Evolutionary conservation across 2,888 invertebrate genomes (phyloP).

Genomic region (Lasioglossum morio): DNA sequence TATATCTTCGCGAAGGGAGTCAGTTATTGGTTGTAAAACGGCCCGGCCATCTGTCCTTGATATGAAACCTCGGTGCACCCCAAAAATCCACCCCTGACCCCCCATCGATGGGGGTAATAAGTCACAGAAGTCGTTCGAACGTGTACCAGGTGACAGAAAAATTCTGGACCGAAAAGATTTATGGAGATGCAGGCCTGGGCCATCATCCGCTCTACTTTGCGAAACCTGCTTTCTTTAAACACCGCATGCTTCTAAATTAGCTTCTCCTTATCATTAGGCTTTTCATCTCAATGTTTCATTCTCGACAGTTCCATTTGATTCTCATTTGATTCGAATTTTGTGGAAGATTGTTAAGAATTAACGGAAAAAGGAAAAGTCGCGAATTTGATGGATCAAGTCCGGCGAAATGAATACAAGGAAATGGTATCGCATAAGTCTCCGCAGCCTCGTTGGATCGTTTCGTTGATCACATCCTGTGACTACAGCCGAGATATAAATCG

Average conservation of each 20-base stretch:
- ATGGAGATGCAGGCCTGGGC: neutral
- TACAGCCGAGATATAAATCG: slow-evolving; percentile 4
- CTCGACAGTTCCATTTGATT: neutral
- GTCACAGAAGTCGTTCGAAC: slow-evolving; percentile 43
- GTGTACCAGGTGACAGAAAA: neutral
- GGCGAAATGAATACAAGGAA: slow-evolving; percentile 4
- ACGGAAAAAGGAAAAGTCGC: neutral
- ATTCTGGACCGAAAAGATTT: neutral
- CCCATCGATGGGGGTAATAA: slow-evolving; percentile 68
- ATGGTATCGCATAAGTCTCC: neutral
- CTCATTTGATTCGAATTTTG: too few relatives aligned
- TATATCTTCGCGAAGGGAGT: slow-evolving; percentile 22
- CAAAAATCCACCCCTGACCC: slow-evolving; percentile 75
- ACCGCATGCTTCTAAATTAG: neutral
- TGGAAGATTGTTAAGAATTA: neutral
- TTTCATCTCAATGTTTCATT: neutral
- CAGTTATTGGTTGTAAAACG: slow-evolving; percentile 78
- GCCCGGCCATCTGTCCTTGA: slow-evolving; percentile 75
- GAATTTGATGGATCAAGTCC: neutral
- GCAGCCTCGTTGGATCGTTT: neutral
- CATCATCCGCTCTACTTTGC: neutral
- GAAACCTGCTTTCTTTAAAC: neutral
- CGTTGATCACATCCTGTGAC: neutral
- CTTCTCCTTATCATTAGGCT: neutral
- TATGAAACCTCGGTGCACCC: slow-evolving; percentile 74